Evolutionary conservation across 2,113 vertebrate species (phyloP), one percentile per base, ranked within the genome.

Genomic region (Apeltes quadracus): DNA sequence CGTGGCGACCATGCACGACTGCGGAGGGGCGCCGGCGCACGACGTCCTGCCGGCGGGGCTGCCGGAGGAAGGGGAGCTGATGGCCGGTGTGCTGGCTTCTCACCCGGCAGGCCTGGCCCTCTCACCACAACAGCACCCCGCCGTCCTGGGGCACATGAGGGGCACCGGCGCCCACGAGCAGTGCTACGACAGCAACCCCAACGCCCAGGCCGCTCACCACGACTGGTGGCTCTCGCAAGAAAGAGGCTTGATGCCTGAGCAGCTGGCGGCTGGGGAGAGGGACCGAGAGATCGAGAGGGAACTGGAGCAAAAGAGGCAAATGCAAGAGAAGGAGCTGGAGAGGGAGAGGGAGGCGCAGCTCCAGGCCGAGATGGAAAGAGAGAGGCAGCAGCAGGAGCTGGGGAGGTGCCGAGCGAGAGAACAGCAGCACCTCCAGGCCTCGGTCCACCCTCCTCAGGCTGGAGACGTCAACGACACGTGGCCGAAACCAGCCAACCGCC

Each of bases 381-480:
- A 87, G 46, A 62, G 73, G 39, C 83, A 84, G 29, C 70, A 78
- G 29, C 70, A 78, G 53, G 88, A 88, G 64, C 22, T 84, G 22
- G 82, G 83, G 16, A 84, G 75, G 58, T 80, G 44, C 20, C 25
- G 65, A 70, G 65, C 50, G 3, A 86, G 84, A 62, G 87, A 91
- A 8, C 82, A 84, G 58, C 81, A 71, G 50, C 90, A 88, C 22
- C 84, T 86, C 36, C 90, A 89, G 62, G 89, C 67, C 27, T 53
- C 87, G 7, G 75, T 88, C 48, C 87, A 92, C 53, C 89, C 82
- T 29, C 57, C 82, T 53, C 90, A 90, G 73, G 72, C 79, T 1
- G 87, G 89, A 57, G 94, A 94, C 1, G 84, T 92, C 48, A 92
- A 94, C 2, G 93, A 93, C 55, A 94, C 93, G 0, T 94, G 94